Conservation (phyloP, 2,113 vertebrate genomes). For the Vulpes ferrilata region DNA sequence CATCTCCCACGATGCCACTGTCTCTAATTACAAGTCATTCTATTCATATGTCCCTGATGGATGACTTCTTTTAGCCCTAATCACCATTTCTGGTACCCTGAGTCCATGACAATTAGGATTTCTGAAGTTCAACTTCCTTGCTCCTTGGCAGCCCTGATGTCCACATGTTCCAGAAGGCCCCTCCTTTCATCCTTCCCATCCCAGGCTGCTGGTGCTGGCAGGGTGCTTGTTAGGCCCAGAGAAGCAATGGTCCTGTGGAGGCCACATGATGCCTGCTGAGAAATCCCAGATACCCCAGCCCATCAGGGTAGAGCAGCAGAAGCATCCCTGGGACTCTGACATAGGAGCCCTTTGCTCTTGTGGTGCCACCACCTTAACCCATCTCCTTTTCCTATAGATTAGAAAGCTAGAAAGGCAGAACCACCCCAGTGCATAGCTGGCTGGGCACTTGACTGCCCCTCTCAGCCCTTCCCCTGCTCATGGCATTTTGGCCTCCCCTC, state of each 20-base stretch:
- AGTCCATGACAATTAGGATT: background rate
- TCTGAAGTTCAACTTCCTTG: background rate
- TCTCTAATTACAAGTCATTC: background rate
- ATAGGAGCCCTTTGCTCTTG: background rate
- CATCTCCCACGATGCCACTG: background rate
- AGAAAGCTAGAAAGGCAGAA: background rate
- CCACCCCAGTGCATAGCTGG: background rate
- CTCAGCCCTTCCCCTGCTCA: too few species aligned
- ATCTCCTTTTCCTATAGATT: background rate
- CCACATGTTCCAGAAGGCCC: background rate
- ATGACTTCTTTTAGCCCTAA: background rate
- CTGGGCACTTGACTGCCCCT: background rate
- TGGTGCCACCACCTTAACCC: background rate
- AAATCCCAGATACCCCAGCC: background rate
- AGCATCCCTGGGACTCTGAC: background rate
- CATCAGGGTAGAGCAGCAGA: background rate
- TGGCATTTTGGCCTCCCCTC: background rate
- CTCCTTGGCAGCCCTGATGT: background rate
- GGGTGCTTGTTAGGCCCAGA: fast-evolving
- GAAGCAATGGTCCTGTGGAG: background rate
- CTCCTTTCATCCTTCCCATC: background rate
- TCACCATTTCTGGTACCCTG: background rate
- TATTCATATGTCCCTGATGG: background rate
- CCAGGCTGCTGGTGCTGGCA: too few species aligned
- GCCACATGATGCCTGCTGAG: background rate